Percentiles rank a stretch among this genome's conserved stretches.
These are phyloP conservation scores for Chlorodrepanis virens DNA, from an alignment of 2,113 vertebrate genomes.

Conservation along the genomic window DNA sequence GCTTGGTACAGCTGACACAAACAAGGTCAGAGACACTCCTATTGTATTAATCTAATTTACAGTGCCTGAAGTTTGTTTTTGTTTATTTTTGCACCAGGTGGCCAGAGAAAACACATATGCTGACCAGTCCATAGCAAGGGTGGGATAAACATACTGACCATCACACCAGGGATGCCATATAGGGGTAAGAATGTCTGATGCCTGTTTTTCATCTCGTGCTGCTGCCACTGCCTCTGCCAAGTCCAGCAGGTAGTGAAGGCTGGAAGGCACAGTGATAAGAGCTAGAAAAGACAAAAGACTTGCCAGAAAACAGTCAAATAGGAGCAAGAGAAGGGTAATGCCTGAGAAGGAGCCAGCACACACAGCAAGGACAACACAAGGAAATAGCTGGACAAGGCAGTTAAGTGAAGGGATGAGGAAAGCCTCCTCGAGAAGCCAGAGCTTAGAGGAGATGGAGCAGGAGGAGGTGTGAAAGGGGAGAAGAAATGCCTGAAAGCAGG, in stretches of 20 bases:
- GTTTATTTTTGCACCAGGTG: neutral
- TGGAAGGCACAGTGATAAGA: neutral
- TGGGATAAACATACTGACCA: neutral
- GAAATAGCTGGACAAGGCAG: neutral
- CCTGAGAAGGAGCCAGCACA: neutral
- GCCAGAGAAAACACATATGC: neutral
- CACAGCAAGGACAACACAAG: neutral
- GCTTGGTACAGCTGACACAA: neutral
- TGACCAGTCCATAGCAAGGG: neutral
- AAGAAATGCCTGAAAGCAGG: neutral
- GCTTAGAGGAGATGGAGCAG: neutral
- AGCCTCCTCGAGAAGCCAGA: neutral
- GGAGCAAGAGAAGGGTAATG: neutral
- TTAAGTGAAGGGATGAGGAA: neutral
- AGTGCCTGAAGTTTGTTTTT: neutral
- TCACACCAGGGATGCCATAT: neutral
- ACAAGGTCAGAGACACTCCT: neutral
- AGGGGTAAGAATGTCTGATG: neutral
- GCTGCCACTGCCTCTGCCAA: slow-evolving; percentile 6
- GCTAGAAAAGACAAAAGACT: neutral
- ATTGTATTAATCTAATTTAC: slow-evolving; percentile 18
- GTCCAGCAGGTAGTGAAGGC: neutral
- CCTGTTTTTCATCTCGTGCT: neutral
- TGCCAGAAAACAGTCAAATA: slow-evolving; percentile 2
- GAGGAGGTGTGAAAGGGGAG: neutral